These are phyloP conservation scores for Schizaphis graminum DNA, from an alignment of 2,888 invertebrate genomes.

Conservation along the genomic window DNA sequence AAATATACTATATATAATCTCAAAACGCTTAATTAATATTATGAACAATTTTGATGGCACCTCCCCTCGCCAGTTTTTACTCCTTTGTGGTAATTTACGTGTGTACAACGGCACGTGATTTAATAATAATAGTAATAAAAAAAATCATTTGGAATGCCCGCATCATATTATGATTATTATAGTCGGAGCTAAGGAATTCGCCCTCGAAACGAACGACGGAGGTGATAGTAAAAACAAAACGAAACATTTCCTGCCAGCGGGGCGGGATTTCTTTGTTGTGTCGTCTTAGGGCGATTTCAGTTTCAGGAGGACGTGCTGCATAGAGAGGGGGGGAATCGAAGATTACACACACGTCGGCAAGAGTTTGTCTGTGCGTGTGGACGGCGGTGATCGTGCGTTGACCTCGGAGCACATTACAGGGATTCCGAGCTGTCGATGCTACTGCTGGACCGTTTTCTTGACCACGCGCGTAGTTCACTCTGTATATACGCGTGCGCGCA, in stretches of 20 bases:
- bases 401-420: slow-evolving; percentile 42
- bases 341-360: background rate
- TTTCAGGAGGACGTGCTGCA: background rate
- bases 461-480: background rate
- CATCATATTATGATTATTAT: background rate
- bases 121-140: background rate
- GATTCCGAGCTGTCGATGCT: slow-evolving; percentile 2
- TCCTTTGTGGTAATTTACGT: background rate
- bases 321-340: background rate
- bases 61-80: background rate
- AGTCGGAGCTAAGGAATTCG: background rate
- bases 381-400: slow-evolving; percentile 7
- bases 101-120: background rate
- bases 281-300: background rate
- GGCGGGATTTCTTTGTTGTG: background rate
- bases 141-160: background rate
- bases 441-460: background rate
- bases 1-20: background rate
- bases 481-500: background rate
- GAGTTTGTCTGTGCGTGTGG: background rate
- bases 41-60: background rate
- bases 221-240: background rate
- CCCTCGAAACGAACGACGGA: background rate
- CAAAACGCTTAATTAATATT: background rate
- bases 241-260: background rate